phyloP scores from a whole-genome alignment of 2,888 invertebrate genomes.

The Sphecodes monilicornis region DNA sequence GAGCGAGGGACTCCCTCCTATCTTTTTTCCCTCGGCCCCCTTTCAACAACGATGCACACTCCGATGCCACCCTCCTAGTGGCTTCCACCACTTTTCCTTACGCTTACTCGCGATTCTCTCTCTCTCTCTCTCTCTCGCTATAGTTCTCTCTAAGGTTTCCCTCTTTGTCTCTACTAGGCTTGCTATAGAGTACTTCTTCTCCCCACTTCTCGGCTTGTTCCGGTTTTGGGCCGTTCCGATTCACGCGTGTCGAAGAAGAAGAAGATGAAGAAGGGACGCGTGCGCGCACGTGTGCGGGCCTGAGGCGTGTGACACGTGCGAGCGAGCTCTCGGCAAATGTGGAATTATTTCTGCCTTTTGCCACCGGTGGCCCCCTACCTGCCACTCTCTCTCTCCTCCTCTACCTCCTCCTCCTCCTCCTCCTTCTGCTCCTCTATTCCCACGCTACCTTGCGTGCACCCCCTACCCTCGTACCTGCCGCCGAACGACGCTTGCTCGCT shows the following conservation, averaged over 20 bases:
- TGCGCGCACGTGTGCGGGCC: constrained; percentile 55
- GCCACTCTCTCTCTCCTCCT: constrained; percentile 9
- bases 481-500: constrained; percentile 63
- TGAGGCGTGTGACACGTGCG: constrained; percentile 56
- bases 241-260: constrained; percentile 43
- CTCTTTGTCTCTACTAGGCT: neutral
- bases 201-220: neutral
- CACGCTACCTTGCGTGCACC: constrained; percentile 45
- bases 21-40: constrained; percentile 5
- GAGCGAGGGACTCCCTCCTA: constrained; percentile 11
- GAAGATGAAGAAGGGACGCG: constrained; percentile 33
- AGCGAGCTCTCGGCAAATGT: constrained; percentile 63
- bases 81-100: constrained; percentile 18
- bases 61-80: neutral
- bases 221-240: neutral
- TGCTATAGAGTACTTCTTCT: neutral
- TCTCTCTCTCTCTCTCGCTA: constrained; percentile 8
- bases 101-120: neutral
- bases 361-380: constrained; percentile 44
- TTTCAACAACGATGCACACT: neutral
- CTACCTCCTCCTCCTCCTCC: neutral
- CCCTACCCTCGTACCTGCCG: constrained; percentile 39
- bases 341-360: constrained; percentile 71
- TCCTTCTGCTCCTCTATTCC: constrained; percentile 37
- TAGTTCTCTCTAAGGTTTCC: neutral